These are phyloP conservation scores for Montipora efflorescens DNA, from an alignment of 64 coral and sea anemone species.

Conservation along the genomic window DNA sequence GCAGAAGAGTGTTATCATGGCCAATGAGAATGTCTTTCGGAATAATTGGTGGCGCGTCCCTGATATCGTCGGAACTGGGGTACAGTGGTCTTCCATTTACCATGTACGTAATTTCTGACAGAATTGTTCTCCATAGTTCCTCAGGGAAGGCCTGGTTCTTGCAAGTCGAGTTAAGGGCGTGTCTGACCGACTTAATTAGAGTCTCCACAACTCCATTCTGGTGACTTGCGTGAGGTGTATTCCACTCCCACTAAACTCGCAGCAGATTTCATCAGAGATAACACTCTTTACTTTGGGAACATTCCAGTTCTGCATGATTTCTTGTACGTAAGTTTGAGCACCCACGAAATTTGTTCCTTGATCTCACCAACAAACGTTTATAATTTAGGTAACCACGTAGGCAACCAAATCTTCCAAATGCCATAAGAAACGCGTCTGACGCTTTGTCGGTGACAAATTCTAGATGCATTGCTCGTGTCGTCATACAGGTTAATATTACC, in stretches of 20 bases:
- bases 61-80: conserved; percentile 43
- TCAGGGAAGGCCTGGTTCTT: conserved; percentile 27
- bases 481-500: conserved; percentile 51
- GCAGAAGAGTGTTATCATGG: background rate
- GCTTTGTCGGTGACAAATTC: conserved; percentile 29
- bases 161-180: conserved; percentile 34
- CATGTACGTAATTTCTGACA: conserved; percentile 20
- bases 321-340: background rate
- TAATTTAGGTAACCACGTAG: conserved; percentile 5
- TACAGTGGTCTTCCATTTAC: conserved; percentile 40
- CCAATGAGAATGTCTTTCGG: conserved; percentile 40
- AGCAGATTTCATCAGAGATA: background rate
- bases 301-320: conserved; percentile 1
- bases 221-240: conserved; percentile 24
- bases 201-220: conserved; percentile 26
- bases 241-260: conserved; percentile 46
- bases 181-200: conserved; percentile 24
- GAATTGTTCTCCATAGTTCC: conserved; percentile 48
- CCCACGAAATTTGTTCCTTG: conserved; percentile 14
- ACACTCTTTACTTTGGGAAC: background rate
- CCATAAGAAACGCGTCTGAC: conserved; percentile 16
- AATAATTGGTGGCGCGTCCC: conserved; percentile 44
- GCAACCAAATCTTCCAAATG: conserved; percentile 31
- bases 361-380: conserved; percentile 34
- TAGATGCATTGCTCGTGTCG: conserved; percentile 45